Percentiles rank a stretch among this genome's conserved stretches.
Conservation (phyloP, 2,888 invertebrate genomes). For the Dascillus cervinus region DNA sequence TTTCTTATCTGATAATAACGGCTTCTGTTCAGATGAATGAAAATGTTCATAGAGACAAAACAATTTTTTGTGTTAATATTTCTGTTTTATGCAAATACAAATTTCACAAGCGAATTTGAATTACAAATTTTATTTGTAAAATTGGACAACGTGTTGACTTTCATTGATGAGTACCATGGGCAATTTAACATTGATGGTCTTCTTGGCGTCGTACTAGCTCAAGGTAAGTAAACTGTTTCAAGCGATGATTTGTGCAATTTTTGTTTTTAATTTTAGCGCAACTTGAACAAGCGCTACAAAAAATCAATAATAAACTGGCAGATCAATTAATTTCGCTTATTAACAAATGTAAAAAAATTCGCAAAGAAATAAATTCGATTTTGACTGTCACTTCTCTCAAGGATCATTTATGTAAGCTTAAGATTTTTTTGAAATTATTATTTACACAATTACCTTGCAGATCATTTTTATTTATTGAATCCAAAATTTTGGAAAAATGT, state of each 20-base stretch:
- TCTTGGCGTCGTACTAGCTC: conserved; percentile 35
- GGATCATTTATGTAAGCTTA: conserved; percentile 23
- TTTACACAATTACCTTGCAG: conserved; percentile 11
- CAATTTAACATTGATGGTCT: conserved; percentile 39
- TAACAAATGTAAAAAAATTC: conserved; percentile 15
- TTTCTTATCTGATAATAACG: not conserved
- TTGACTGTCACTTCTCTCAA: conserved; percentile 20
- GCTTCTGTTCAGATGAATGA: not conserved
- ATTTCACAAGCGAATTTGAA: not conserved
- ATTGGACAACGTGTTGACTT: conserved; percentile 31
- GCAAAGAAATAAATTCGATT: conserved; percentile 13
- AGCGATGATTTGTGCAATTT: too few species aligned
- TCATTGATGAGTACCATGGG: conserved; percentile 28
- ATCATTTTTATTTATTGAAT: conserved; percentile 14
- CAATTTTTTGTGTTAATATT: too few species aligned
- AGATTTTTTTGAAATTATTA: too few species aligned
- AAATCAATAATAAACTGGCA: conserved; percentile 1
- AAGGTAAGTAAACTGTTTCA: conserved; percentile 34
- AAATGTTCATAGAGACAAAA: not conserved
- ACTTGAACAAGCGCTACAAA: conserved; percentile 12
- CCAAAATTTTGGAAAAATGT: conserved; percentile 21
- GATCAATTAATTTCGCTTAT: conserved; percentile 12
- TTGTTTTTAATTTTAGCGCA: conserved; percentile 23
- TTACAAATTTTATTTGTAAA: too few species aligned
- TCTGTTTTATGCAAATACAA: too few species aligned